These are phyloP conservation scores for Temnothorax ravouxi DNA, from an alignment of 2,888 invertebrate species.

Conservation along the genomic window DNA sequence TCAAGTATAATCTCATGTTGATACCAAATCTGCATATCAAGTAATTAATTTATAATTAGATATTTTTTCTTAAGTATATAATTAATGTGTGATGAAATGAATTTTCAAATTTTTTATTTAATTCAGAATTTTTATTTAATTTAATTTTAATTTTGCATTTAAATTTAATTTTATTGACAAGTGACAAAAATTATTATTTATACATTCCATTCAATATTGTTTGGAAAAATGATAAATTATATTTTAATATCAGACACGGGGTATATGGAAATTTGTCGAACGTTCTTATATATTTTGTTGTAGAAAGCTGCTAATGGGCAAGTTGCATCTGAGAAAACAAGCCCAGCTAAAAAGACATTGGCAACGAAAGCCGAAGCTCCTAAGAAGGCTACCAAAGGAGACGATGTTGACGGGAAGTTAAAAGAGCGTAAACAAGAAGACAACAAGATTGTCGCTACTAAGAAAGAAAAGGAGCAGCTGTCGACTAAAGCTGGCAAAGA, in stretches of 20 bases:
- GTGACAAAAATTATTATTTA: background rate
- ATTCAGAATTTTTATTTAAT: background rate
- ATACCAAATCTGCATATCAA: background rate
- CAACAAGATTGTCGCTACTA: constrained; percentile 86
- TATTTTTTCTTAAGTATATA: background rate
- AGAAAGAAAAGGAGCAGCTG: constrained; percentile 82
- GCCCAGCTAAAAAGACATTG: constrained; percentile 88
- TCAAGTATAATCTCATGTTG: background rate
- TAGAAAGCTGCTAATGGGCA: constrained; percentile 90
- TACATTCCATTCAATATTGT: background rate
- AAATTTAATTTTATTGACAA: background rate
- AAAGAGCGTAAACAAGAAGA: constrained; percentile 87
- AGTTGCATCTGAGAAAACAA: constrained; percentile 87
- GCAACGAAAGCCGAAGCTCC: constrained; percentile 83
- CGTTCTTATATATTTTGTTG: constrained; percentile 81
- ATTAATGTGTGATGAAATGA: background rate
- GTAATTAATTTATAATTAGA: background rate
- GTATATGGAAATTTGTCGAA: background rate
- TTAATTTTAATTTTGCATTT: background rate
- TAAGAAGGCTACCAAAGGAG: constrained; percentile 87
- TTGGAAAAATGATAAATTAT: background rate
- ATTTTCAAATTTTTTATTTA: background rate
- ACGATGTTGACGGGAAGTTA: constrained; percentile 86
- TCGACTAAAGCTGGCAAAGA: constrained; percentile 83
- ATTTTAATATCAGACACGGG: background rate